Evolutionary conservation across 30 jellyfish, hydroid and myxozoan species (phyloP).

Genomic region (Hydra vulgaris): DNA sequence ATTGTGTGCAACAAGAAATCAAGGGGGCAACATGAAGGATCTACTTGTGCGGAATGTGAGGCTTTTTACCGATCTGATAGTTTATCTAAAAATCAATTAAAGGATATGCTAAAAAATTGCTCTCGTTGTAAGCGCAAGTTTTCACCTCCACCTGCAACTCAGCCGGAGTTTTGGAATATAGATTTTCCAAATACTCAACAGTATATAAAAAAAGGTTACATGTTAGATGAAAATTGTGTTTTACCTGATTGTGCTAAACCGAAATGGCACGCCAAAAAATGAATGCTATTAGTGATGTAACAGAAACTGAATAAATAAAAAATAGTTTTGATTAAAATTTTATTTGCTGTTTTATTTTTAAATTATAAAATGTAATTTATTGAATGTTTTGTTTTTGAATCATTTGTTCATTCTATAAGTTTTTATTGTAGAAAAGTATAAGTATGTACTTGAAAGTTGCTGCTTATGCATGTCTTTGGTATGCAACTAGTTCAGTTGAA

Average conservation of each 20-base stretch:
- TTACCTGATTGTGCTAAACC: constrained; percentile 77
- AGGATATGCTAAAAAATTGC: constrained; percentile 23
- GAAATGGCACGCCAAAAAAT: constrained; percentile 1
- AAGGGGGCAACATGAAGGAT: constrained; percentile 69
- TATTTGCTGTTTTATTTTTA: background rate
- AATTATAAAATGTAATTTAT: too few relatives aligned
- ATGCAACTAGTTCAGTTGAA: constrained; percentile 43
- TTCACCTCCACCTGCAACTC: constrained; percentile 71
- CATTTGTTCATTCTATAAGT: background rate
- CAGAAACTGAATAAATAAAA: background rate
- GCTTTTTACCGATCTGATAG: constrained; percentile 21
- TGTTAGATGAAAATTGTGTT: constrained; percentile 59
- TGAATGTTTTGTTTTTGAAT: background rate
- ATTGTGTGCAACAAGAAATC: constrained; percentile 65
- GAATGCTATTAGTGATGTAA: background rate
- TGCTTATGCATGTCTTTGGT: constrained; percentile 43
- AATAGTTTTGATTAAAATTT: too few relatives aligned
- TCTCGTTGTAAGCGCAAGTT: constrained; percentile 23
- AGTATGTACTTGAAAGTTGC: constrained; percentile 31
- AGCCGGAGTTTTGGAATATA: constrained; percentile 65
- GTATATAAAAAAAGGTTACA: constrained; percentile 49
- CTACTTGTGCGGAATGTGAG: constrained; percentile 58
- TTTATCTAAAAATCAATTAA: constrained; percentile 13
- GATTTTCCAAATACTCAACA: constrained; percentile 72
- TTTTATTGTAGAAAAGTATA: background rate